Conservation (phyloP, 2,797 vertebrate species). For the Adelosebastes latens region DNA sequence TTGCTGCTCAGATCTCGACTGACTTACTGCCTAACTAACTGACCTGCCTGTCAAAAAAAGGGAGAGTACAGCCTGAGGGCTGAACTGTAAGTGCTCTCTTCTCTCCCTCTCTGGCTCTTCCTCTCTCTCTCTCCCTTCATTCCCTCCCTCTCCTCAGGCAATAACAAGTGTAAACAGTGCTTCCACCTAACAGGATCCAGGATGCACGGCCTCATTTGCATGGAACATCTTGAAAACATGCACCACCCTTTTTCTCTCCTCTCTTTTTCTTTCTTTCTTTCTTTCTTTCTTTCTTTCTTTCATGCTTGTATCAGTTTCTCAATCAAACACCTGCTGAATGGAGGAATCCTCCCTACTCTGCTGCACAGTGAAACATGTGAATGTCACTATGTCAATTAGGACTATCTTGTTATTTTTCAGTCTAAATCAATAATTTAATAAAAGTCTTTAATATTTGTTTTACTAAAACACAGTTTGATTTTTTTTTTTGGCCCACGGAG, state of each 20-base stretch:
- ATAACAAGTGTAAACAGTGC: slow-evolving; percentile 80
- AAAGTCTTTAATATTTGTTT: not conserved
- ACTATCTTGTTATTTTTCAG: not conserved
- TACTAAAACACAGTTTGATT: not conserved
- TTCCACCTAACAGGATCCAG: slow-evolving; percentile 85
- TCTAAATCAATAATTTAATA: not conserved
- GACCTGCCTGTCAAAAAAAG: not conserved
- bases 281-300: not conserved
- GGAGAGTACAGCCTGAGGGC: slow-evolving; percentile 53
- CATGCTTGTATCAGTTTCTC: not conserved
- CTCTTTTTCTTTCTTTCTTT: not conserved
- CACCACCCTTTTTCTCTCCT: slow-evolving; percentile 38
- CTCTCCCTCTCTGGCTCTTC: not conserved
- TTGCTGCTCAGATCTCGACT: not conserved
- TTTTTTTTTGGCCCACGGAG: not conserved
- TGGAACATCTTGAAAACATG: slow-evolving; percentile 73
- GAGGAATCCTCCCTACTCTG: not conserved
- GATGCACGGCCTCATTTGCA: slow-evolving; percentile 84
- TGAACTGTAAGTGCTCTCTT: slow-evolving; percentile 51
- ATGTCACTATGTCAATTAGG: not conserved
- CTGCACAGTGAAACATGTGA: not conserved
- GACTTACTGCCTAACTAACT: not conserved
- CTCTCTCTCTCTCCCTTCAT: not conserved
- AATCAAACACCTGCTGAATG: not conserved
- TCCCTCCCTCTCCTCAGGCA: slow-evolving; percentile 72